Evolutionary conservation across 2,888 invertebrate species (phyloP), one percentile per base, ranked within the genome.

Genomic region (Gnatocerus cornutus): DNA sequence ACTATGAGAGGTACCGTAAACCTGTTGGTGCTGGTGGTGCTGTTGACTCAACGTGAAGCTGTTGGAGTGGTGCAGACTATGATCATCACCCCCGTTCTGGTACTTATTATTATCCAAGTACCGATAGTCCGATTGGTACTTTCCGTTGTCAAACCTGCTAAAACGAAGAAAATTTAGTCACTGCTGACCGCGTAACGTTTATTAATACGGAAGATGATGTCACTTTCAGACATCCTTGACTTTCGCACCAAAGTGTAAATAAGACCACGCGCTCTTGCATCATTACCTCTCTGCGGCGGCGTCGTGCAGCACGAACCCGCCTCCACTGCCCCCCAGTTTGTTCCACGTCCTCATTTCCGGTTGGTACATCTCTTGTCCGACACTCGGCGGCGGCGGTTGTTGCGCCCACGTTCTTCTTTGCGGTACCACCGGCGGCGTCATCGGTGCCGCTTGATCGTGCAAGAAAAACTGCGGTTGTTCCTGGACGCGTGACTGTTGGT

Each of bases 391-490:
- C 68, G 78, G 79, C 9, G 77, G 74, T 64, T 80, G 81, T 61
- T 82, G 81, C 1, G 91, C 90, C 92, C 92, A 92, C 1, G 91
- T 92, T 76, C 91, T 85, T 6, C 91, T 84, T 81, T 89, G 90
- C 59, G 88, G 88, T 65, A 86, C 82, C 4, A 84, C 80, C 12
- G 85, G 84, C 16, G 86, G 85, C 74, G 88, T 84, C 83, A 86
- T 83, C 68, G 83, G 82, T 29, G 85, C 77, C 10, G 85, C 87
- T 72, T 88, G 88, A 79, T 93, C 93, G 82, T 94, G 93, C 77
- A 94, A 86, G 85, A 91, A 94, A 85, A 93, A 94, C 84, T 93
- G 91, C 74, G 89, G 87, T 70, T 89, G 87, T 52, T 85, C 86
- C 3, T 73, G 71, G 27, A 74, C 66, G 21, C 86, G 85, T 71